Conservation (phyloP, 2,113 vertebrate genomes). For the Salvelinus fontinalis region DNA sequence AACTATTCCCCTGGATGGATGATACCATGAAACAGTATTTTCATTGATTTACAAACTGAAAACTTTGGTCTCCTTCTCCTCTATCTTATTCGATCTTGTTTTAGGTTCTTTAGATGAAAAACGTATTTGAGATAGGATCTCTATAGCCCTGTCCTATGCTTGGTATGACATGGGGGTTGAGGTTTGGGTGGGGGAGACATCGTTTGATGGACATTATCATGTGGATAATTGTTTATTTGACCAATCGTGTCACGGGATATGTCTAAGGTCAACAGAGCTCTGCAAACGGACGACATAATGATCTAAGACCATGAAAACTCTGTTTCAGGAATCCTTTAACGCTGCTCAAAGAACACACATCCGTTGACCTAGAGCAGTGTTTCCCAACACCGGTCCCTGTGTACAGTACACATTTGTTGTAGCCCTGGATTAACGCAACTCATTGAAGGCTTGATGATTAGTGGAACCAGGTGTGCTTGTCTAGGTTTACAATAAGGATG, state of each 20-base stretch:
- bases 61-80: neutral
- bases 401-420: too few species aligned
- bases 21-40: neutral
- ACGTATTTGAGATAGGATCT: neutral
- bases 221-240: conserved; percentile 18
- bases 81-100: neutral
- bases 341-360: conserved; percentile 22
- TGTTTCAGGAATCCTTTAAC: conserved; percentile 10
- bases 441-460: too few species aligned
- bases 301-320: conserved; percentile 18
- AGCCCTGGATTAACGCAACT: too few species aligned
- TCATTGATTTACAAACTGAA: neutral
- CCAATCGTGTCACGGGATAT: conserved; percentile 3
- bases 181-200: neutral
- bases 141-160: neutral
- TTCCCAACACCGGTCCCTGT: too few species aligned
- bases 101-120: conserved; percentile 2
- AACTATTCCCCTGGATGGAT: neutral
- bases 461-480: too few species aligned
- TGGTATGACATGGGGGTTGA: neutral
- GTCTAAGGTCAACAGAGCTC: neutral
- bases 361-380: neutral
- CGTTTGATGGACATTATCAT: conserved; percentile 12
- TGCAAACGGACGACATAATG: conserved; percentile 1
- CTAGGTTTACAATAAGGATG: too few species aligned